Evolutionary conservation across 2,113 vertebrate species (phyloP).

Genomic region (Mirza zaza): DNA sequence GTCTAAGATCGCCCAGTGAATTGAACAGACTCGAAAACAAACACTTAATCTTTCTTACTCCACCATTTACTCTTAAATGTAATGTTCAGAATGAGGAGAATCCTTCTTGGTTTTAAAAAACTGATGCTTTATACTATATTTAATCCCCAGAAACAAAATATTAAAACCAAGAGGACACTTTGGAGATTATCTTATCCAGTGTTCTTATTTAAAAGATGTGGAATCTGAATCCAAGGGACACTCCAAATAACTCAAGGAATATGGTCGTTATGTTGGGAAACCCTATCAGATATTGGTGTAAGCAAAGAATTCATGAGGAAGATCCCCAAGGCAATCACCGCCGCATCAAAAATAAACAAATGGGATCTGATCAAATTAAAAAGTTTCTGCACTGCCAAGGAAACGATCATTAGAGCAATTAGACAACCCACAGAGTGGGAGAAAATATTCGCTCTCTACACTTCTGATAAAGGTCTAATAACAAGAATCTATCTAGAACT

Average conservation of each 20-base stretch:
- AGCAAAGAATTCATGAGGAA: too few species aligned
- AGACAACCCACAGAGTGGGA: too few species aligned
- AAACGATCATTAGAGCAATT: too few species aligned
- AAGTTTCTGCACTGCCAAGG: too few species aligned
- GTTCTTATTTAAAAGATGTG: background rate
- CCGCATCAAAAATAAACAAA: too few species aligned
- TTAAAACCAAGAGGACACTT: background rate
- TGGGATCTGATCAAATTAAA: too few species aligned
- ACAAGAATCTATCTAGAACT: too few species aligned
- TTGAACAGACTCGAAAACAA: background rate
- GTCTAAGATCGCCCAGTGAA: background rate
- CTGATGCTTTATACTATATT: background rate
- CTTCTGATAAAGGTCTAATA: too few species aligned
- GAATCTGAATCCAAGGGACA: background rate
- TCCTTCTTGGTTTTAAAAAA: background rate
- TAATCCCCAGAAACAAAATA: background rate
- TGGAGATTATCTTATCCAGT: background rate
- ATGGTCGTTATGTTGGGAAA: background rate
- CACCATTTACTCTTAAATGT: background rate
- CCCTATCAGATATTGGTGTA: too few species aligned
- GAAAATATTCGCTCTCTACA: too few species aligned
- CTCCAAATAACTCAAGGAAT: background rate
- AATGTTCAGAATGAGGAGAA: background rate
- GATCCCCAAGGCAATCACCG: too few species aligned
- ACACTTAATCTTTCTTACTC: background rate